Percentiles rank a stretch among this genome's conserved stretches.
phyloP scores from a whole-genome alignment of 2,888 invertebrate species.

The Metellina segmentata region DNA sequence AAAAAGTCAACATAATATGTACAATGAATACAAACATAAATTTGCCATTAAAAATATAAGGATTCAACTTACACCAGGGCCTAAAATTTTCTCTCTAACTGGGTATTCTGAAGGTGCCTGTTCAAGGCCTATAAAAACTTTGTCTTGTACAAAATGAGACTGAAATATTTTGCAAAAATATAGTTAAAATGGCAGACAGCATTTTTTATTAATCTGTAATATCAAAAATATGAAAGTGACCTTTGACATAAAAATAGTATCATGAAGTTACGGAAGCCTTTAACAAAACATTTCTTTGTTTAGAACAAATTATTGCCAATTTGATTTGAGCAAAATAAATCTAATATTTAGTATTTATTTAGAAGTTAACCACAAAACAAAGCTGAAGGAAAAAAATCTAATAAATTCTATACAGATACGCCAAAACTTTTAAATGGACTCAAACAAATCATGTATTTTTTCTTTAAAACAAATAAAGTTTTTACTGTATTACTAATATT shows the following conservation, averaged over 20 bases:
- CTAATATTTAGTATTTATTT: too few relatives aligned
- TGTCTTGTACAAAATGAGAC: conserved; percentile 84
- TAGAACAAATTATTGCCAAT: too few relatives aligned
- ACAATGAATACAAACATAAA: background rate
- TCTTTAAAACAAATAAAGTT: too few relatives aligned
- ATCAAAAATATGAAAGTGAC: too few relatives aligned
- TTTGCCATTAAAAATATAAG: background rate
- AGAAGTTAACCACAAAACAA: too few relatives aligned
- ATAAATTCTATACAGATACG: too few relatives aligned
- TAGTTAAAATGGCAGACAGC: background rate
- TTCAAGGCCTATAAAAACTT: conserved; percentile 89
- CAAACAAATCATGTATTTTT: too few relatives aligned
- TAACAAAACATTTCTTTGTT: background rate
- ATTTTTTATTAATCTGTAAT: background rate
- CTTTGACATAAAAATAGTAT: background rate
- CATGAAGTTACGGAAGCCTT: too few relatives aligned
- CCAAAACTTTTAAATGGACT: too few relatives aligned
- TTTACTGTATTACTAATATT: too few relatives aligned
- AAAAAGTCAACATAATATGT: background rate
- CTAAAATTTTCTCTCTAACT: conserved; percentile 88
- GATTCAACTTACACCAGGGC: conserved; percentile 81
- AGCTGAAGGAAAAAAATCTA: too few relatives aligned
- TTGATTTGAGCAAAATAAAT: too few relatives aligned
- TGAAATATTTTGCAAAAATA: conserved; percentile 60
- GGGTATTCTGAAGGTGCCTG: conserved; percentile 89